phyloP scores from a whole-genome alignment of 2,888 invertebrate species.

The Carpatolechia fugitivella region DNA sequence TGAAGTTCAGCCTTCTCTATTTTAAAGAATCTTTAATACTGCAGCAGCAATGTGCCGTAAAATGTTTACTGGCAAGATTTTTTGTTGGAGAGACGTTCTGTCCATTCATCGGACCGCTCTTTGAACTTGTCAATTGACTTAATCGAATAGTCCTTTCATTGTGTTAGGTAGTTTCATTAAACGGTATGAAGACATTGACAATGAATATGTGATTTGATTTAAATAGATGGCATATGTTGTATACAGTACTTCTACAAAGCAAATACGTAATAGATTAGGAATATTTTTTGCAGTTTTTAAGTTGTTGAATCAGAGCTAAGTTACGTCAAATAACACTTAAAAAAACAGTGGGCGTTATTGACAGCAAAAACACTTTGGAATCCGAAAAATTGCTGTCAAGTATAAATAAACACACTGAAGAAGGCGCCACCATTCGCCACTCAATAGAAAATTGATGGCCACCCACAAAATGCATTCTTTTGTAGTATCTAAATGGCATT shows the following conservation, averaged over 20 bases:
- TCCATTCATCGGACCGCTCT: slow-evolving; percentile 28
- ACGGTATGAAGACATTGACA: slow-evolving; percentile 33
- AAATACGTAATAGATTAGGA: too few relatives aligned
- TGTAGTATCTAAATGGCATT: slow-evolving; percentile 66
- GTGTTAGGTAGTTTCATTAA: slow-evolving; percentile 42
- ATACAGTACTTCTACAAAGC: too few relatives aligned
- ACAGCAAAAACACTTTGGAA: slow-evolving; percentile 18
- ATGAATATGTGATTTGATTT: slow-evolving; percentile 22
- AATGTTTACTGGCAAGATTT: neutral
- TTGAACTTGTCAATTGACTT: slow-evolving; percentile 58
- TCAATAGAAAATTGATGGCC: slow-evolving; percentile 52
- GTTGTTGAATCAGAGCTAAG: neutral
- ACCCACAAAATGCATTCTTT: slow-evolving; percentile 68
- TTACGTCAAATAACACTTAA: neutral
- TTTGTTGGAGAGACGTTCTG: neutral
- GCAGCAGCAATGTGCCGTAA: neutral
- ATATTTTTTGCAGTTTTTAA: too few relatives aligned
- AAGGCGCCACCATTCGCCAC: slow-evolving; percentile 32
- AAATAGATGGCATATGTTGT: neutral
- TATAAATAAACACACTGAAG: slow-evolving; percentile 37
- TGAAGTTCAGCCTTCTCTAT: too few relatives aligned
- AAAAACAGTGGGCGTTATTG: neutral
- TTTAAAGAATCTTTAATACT: neutral
- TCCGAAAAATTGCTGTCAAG: slow-evolving; percentile 16
- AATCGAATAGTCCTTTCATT: slow-evolving; percentile 58